Base-by-base conservation (phyloP, 2,113 vertebrate species). In the Rafetus swinhoei region DNA sequence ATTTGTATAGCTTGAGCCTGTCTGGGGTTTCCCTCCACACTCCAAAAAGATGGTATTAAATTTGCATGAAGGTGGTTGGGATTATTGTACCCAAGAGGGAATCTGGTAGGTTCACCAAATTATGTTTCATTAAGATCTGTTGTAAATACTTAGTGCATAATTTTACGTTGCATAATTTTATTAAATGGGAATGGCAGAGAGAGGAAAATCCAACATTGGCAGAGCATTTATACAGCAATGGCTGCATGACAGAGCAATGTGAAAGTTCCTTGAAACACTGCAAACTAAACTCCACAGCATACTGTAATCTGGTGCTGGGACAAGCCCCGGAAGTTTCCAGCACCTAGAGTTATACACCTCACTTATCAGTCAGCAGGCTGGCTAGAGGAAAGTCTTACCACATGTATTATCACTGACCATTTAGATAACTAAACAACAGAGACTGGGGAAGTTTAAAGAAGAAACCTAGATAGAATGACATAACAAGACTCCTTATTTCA, bases 331-430 rank as follows among this genome's bases (percentile, higher is more conserved):
- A 50, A 19, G 74, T 24, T 29, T 82, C 74, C 35, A 76, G 19
- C 4, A 69, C 29, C 4, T 0, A 0, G 12, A 55, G 10, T 27
- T 29, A 39, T 79, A 3, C 54, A 59, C 2, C 62, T 74, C 74
- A 76, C 25, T 45, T 45, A 29, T 24, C 15, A 14, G 56, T 80
- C 79, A 1, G 2, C 57, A 55, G 1, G 0, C 57, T 88, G 52
- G 29, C 39, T 52, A 21, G 7, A 69, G 77, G 39, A 84, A 4
- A 89, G 52, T 57, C 52, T 22, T 5, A 45, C 39, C 80, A 6
- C 2, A 16, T 1, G 11, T 35, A 50, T 77, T 7, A 53, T 12
- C 2, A 4, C 6, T 83, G 82, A 53, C 9, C 45, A 12, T 60
- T 85, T 90, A 82, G 1, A 27, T 90, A 74, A 54, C 27, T 88